Evolutionary conservation across 2,113 vertebrate species (phyloP).

Genomic region (Neoarius graeffei): DNA sequence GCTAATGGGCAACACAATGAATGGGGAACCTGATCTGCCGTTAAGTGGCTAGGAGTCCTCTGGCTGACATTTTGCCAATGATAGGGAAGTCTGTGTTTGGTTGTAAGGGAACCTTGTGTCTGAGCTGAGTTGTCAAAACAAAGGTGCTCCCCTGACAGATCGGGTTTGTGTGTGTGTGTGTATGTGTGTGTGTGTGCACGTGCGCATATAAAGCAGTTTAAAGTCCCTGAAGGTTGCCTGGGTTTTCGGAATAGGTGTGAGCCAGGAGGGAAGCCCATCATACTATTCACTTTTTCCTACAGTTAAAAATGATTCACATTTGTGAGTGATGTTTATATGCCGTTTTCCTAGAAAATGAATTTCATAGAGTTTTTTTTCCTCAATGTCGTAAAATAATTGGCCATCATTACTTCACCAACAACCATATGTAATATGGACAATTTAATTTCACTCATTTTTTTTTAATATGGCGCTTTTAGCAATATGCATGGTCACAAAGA

Average conservation of each 20-base stretch:
- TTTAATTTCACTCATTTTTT: not conserved
- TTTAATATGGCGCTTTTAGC: not conserved
- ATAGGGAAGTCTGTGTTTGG: conserved; percentile 68
- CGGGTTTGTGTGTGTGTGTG: not conserved
- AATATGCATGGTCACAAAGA: not conserved
- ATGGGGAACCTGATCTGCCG: conserved; percentile 70
- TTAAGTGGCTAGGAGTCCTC: conserved; percentile 55
- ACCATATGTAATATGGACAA: not conserved
- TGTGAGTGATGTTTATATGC: not conserved
- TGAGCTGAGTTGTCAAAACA: conserved; percentile 76
- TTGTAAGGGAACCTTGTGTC: conserved; percentile 71
- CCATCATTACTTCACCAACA: not conserved
- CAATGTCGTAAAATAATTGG: not conserved
- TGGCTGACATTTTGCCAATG: conserved; percentile 65
- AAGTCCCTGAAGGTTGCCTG: conserved; percentile 25
- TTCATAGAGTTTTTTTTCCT: not conserved
- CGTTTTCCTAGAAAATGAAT: not conserved
- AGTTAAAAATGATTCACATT: not conserved
- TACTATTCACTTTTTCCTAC: not conserved
- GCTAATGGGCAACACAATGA: conserved; percentile 67
- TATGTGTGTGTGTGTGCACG: not conserved
- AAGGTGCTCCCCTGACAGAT: conserved; percentile 61
- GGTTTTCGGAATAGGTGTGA: conserved; percentile 11
- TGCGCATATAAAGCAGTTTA: not conserved
- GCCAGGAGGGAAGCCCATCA: not conserved